phyloP scores from a whole-genome alignment of 2,797 vertebrate genomes.

The Lindbergichthys nudifrons region DNA sequence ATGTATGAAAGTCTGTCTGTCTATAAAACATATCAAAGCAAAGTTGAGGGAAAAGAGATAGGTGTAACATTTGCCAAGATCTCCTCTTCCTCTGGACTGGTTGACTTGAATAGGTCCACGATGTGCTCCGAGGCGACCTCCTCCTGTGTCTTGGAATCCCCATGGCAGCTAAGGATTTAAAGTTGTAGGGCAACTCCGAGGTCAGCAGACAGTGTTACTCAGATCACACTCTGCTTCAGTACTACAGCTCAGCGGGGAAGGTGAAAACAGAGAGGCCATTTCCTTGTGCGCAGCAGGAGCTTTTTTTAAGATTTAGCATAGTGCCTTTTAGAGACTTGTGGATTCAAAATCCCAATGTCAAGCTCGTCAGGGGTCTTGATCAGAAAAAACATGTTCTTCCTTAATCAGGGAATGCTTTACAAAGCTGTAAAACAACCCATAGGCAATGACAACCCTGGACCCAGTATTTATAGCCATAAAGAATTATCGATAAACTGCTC shows the following conservation, averaged over 20 bases:
- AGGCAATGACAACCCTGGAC: background rate
- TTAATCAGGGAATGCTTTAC: conserved; percentile 19
- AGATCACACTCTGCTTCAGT: conserved; percentile 48
- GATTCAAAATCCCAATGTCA: conserved; percentile 3
- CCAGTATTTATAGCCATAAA: background rate
- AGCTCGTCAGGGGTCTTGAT: conserved; percentile 12
- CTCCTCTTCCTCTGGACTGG: conserved; percentile 31
- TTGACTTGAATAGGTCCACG: conserved; percentile 38
- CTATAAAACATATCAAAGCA: conserved; percentile 55
- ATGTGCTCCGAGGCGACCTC: conserved; percentile 63
- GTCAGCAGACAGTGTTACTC: conserved; percentile 67
- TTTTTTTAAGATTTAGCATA: conserved; percentile 32
- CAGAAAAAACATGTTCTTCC: conserved; percentile 29
- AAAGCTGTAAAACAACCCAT: conserved; percentile 36
- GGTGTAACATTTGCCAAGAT: conserved; percentile 43
- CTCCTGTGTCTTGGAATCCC: conserved; percentile 46
- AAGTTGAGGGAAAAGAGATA: conserved; percentile 48
- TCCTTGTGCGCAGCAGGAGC: conserved; percentile 33
- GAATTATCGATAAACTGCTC: too few relatives aligned
- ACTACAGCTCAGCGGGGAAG: conserved; percentile 43
- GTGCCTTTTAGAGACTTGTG: conserved; percentile 35
- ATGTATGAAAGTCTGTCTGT: conserved; percentile 62
- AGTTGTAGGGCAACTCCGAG: conserved; percentile 43
- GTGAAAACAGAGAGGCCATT: conserved; percentile 35
- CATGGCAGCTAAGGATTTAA: conserved; percentile 55